These are phyloP conservation scores for Cygnus olor DNA, from an alignment of 2,797 vertebrate genomes.

Conservation along the genomic window DNA sequence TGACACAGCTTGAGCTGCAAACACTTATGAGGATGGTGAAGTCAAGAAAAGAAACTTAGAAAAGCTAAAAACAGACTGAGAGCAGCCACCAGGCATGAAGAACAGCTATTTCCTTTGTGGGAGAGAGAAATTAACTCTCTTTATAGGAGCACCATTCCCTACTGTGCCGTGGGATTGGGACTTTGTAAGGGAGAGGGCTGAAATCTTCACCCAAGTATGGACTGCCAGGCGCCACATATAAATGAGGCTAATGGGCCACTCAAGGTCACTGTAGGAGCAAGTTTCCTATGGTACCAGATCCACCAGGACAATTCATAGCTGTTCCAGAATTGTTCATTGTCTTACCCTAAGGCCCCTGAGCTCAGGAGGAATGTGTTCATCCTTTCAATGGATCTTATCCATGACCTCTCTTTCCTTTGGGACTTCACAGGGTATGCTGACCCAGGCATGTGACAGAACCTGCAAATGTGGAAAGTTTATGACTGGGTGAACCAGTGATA, in stretches of 20 bases:
- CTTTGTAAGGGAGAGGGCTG: neutral
- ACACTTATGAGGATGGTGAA: conserved; percentile 52
- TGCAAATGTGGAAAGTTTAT: neutral
- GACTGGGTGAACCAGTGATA: neutral
- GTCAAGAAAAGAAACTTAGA: conserved; percentile 59
- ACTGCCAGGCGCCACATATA: neutral
- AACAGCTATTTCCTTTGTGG: neutral
- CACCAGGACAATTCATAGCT: neutral
- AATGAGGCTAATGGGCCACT: neutral
- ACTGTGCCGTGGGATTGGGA: neutral
- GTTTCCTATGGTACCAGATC: neutral
- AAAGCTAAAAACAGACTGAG: conserved; percentile 41
- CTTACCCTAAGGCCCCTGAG: neutral
- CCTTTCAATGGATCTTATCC: neutral
- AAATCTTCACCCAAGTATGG: neutral
- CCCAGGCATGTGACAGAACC: neutral
- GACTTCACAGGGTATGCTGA: accelerated
- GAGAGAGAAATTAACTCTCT: neutral
- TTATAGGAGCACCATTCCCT: neutral
- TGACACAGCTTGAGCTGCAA: conserved; percentile 70
- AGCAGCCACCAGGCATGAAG: neutral
- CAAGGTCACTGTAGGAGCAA: neutral
- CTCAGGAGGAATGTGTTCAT: neutral
- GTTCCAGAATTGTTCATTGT: neutral
- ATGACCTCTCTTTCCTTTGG: neutral